Percentiles rank a stretch among this genome's conserved stretches.
These are phyloP conservation scores for Neosilurus hyrtlii DNA, from an alignment of 2,797 vertebrate genomes.

Conservation along the genomic window DNA sequence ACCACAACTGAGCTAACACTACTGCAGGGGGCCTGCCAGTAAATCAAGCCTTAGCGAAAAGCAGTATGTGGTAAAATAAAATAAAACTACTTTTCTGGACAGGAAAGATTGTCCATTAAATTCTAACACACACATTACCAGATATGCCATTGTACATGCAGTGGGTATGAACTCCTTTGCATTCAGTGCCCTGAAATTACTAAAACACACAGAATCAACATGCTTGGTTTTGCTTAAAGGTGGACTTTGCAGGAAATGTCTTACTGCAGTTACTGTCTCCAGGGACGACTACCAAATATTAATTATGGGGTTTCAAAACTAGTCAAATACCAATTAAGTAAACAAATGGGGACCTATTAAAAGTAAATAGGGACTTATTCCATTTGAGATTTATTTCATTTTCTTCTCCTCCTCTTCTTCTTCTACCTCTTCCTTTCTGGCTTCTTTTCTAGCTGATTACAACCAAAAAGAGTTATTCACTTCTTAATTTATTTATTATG, in stretches of 20 bases:
- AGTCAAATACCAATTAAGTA: neutral
- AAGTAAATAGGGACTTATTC: neutral
- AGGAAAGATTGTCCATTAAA: conserved; percentile 22
- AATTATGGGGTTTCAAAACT: neutral
- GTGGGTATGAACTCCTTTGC: neutral
- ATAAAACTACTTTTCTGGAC: conserved; percentile 33
- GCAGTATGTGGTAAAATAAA: conserved; percentile 26
- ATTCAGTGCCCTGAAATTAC: neutral
- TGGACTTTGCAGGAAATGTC: too few relatives aligned
- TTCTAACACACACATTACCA: neutral
- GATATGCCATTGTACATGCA: conserved; percentile 9
- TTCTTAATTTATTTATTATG: too few relatives aligned
- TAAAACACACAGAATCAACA: too few relatives aligned
- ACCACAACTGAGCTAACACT: conserved; percentile 64
- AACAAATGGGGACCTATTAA: too few relatives aligned
- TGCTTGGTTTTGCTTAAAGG: too few relatives aligned
- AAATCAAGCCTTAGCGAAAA: conserved; percentile 26
- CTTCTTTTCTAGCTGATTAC: neutral
- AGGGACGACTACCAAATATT: neutral
- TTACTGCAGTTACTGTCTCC: neutral
- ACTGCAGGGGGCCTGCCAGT: conserved; percentile 54
- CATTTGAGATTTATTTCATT: neutral
- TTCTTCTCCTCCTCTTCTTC: too few relatives aligned
- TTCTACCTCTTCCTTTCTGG: too few relatives aligned
- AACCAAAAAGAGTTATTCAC: neutral